Percentiles rank a stretch among this genome's conserved stretches.
Evolutionary conservation across 2,888 invertebrate genomes (phyloP).

Genomic region (Pocota personata): DNA sequence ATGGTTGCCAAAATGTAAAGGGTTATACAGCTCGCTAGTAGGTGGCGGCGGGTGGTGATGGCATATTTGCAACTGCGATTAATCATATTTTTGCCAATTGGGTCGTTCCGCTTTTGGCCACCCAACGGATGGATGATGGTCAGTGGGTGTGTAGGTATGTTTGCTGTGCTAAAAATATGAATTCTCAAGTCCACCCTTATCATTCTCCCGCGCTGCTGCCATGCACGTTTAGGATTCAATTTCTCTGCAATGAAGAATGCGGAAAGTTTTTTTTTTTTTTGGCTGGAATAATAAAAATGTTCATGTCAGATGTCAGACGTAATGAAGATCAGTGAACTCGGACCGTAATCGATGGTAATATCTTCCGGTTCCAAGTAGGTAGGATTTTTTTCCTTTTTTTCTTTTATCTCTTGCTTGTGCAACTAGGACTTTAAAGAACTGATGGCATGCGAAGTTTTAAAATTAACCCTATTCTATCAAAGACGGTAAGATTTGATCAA

Average conservation of each 20-base stretch:
- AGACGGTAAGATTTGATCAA: background rate
- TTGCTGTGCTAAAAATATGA: constrained; percentile 27
- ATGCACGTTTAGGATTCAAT: background rate
- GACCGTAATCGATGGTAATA: constrained; percentile 46
- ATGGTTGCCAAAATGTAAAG: constrained; percentile 51
- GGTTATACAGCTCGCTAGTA: background rate
- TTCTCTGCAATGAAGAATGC: constrained; percentile 39
- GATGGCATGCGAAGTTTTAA: background rate
- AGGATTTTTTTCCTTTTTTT: too few species aligned
- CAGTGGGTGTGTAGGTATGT: constrained; percentile 29
- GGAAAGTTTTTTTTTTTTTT: constrained; percentile 30
- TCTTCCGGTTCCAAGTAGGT: constrained; percentile 11
- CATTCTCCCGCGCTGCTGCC: background rate
- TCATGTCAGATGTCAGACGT: constrained; percentile 64
- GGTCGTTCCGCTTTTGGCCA: constrained; percentile 77
- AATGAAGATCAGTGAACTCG: constrained; percentile 64
- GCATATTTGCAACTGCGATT: constrained; percentile 77
- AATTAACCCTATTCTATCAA: background rate
- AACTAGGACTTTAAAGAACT: background rate
- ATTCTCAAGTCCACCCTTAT: constrained; percentile 12
- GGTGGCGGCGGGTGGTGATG: constrained; percentile 65
- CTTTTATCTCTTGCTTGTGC: too few species aligned
- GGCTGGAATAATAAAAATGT: constrained; percentile 51
- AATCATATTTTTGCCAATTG: constrained; percentile 81
- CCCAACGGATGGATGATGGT: constrained; percentile 32